These are phyloP conservation scores for Mustela nigripes DNA, from an alignment of 2,113 vertebrate genomes.

Conservation along the genomic window DNA sequence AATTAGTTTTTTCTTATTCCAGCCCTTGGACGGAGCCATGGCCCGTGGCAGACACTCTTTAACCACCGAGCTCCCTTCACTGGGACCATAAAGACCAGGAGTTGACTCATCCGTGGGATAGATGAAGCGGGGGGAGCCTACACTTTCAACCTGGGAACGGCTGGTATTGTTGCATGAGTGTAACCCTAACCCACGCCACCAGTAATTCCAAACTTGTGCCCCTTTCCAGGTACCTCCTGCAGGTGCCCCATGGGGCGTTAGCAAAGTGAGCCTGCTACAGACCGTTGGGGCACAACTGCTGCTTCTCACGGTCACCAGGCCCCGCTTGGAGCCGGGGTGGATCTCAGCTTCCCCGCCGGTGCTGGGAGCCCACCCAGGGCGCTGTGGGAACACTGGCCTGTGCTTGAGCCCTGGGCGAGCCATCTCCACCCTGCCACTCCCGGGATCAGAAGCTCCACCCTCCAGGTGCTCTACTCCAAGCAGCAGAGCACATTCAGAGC, in stretches of 20 bases:
- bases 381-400: background rate
- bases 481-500: background rate
- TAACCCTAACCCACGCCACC: background rate
- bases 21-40: background rate
- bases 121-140: background rate
- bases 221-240: background rate
- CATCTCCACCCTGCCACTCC: background rate
- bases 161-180: background rate
- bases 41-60: background rate
- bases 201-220: background rate
- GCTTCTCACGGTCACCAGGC: background rate
- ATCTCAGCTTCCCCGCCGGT: fast-evolving
- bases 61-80: no score
- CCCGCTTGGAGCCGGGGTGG: background rate
- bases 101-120: background rate
- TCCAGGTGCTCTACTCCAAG: background rate
- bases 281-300: background rate
- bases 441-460: background rate
- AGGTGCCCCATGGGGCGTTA: background rate
- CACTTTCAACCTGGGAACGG: background rate
- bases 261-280: background rate
- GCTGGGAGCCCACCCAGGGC: background rate
- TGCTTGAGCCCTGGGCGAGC: background rate
- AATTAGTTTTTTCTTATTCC: background rate
- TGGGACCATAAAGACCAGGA: background rate